Evolutionary conservation across 2,113 vertebrate species (phyloP).

Genomic region (Tyrannus savana): DNA sequence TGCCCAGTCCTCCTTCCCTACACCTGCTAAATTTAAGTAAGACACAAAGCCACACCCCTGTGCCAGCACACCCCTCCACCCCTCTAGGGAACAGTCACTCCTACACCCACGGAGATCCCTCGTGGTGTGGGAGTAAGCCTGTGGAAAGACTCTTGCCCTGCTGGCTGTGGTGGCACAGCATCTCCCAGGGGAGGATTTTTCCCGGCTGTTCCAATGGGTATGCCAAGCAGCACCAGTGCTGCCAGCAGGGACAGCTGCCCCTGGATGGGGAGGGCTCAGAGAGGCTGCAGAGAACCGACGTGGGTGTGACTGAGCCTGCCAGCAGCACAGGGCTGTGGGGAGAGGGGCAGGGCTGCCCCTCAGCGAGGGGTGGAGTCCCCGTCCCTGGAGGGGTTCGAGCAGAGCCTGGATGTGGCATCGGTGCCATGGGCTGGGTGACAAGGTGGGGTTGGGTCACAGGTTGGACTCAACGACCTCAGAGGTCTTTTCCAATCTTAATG

Average conservation of each 20-base stretch:
- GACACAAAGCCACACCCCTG: neutral
- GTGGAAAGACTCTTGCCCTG: rapidly evolving
- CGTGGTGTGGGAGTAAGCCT: rapidly evolving
- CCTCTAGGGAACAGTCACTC: neutral
- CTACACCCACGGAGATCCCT: rapidly evolving
- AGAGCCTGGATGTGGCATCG: neutral
- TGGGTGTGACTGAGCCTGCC: neutral
- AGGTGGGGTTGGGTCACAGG: neutral
- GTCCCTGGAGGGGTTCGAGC: neutral
- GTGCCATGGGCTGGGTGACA: neutral
- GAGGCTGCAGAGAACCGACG: neutral
- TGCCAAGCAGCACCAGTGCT: neutral
- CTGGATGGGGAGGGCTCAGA: neutral
- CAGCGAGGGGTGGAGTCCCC: neutral
- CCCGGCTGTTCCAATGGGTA: neutral
- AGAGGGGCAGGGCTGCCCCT: neutral
- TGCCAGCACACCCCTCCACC: neutral
- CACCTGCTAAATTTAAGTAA: neutral
- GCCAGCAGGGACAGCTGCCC: neutral
- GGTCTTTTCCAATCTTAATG: neutral
- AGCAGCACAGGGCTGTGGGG: neutral
- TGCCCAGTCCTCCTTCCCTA: neutral
- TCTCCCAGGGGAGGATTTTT: rapidly evolving
- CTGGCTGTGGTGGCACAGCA: neutral
- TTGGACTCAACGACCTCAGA: neutral